Base-by-base conservation (phyloP, 2,888 invertebrate genomes). In the Plagiodera versicolora region DNA sequence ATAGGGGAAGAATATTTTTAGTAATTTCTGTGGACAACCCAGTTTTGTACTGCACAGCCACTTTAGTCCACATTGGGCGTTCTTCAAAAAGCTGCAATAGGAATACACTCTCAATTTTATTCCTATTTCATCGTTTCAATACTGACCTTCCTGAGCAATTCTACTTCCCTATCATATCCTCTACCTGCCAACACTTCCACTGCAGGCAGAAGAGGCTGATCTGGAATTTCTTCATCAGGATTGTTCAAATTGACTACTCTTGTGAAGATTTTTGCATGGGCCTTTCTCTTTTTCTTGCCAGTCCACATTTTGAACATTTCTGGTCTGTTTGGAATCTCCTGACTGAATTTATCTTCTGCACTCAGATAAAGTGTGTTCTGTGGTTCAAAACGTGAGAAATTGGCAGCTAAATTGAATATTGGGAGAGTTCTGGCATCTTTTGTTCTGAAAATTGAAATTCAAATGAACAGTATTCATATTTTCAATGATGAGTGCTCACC, bases 61-160 rank as follows among this genome's bases (percentile, higher is more conserved):
- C 87, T 70, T 89, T 87, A 0, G 94, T 91, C 95, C 96, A 97
- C 67, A 98, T 86, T 0, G 98, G 97, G 55, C 93, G 85, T 56
- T 92, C 87, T 54, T 92, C 87, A 79, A 98, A 97, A 8, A 91
- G 75, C 87, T 91, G 72, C 24, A 52, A 67, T 59, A 57, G 61
- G 56, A 17, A 11, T 39, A 1, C 2, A 3, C 3, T 39, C 39
- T 39, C 4, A n/a, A 6, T 2, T 32, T 32, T 32, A 32, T 10
- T 32, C 11, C 6, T 9, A 14, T 4, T 8, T 51, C 5, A 8
- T 5, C 1, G 19, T n/a, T n/a, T n/a, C n/a, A n/a, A 39, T 24
- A 48, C 62, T 35, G 32, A 71, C 71, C 67, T 70, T 69, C 51
- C 70, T 71, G 0, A 73, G 67, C 63, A 64, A 63, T 50, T 65